Evolutionary conservation across 2,113 vertebrate species (phyloP).

Genomic region (Aegithalos caudatus): DNA sequence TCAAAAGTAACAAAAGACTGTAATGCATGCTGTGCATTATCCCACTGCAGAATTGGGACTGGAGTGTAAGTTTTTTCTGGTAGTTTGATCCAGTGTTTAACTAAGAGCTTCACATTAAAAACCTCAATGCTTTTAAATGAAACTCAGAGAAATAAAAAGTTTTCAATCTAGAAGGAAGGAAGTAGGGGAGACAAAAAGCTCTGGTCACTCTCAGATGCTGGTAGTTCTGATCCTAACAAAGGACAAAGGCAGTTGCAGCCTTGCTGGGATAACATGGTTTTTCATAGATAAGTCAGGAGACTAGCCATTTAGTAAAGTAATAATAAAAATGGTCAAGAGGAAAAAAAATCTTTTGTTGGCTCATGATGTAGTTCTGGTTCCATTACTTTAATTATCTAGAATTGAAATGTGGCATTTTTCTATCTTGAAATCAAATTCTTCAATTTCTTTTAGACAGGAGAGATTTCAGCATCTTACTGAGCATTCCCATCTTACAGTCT

Average conservation of each 20-base stretch:
- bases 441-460: background rate
- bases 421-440: background rate
- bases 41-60: background rate
- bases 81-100: background rate
- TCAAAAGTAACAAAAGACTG: background rate
- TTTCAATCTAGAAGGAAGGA: background rate
- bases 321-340: background rate
- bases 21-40: background rate
- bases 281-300: background rate
- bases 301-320: background rate
- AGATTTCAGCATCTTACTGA: background rate
- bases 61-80: background rate
- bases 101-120: background rate
- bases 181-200: background rate
- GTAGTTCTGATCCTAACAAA: background rate
- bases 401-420: background rate
- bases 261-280: background rate
- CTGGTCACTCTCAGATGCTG: background rate
- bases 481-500: background rate
- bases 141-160: background rate
- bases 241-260: background rate
- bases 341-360: background rate
- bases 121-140: background rate
- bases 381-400: background rate
- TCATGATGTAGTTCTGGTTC: background rate